phyloP scores from a whole-genome alignment of 2,113 vertebrate genomes.

The Psephotus haematonotus region DNA sequence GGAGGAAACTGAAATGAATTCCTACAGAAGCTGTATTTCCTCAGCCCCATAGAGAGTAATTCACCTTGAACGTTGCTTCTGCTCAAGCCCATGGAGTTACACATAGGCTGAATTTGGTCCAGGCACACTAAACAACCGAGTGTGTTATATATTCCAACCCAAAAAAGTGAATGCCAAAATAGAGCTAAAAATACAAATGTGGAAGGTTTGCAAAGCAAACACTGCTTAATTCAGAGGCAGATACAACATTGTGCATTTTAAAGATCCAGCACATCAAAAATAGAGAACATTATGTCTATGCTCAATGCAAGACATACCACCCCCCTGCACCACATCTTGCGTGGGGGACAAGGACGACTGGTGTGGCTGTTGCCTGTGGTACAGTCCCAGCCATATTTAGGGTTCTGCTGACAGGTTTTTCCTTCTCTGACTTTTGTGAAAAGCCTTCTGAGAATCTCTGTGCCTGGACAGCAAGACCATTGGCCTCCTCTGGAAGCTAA shows the following conservation, averaged over 20 bases:
- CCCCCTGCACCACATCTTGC: not conserved
- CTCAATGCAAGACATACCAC: accelerated
- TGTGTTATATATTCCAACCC: constrained; percentile 59
- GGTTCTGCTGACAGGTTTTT: not conserved
- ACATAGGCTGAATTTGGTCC: constrained; percentile 33
- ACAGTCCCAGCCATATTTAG: not conserved
- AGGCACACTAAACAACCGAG: constrained; percentile 40
- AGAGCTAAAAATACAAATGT: constrained; percentile 66
- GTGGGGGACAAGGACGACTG: not conserved
- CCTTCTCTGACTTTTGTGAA: not conserved
- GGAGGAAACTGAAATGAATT: constrained; percentile 30
- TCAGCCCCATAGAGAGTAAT: constrained; percentile 33
- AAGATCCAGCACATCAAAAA: not conserved
- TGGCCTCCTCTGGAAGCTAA: not conserved
- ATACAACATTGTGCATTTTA: not conserved
- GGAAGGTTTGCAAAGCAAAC: constrained; percentile 61
- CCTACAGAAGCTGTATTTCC: constrained; percentile 59
- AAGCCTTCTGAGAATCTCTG: not conserved
- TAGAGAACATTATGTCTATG: not conserved
- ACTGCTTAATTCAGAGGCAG: constrained; percentile 11
- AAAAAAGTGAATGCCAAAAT: constrained; percentile 47
- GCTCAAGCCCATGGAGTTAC: constrained; percentile 30
- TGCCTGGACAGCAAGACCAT: not conserved
- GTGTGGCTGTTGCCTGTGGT: not conserved
- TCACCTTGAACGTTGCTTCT: constrained; percentile 53